Percentiles rank a stretch among this genome's conserved stretches.
Evolutionary conservation across 2,113 vertebrate genomes (phyloP).

Genomic region (Ranitomeya imitator): DNA sequence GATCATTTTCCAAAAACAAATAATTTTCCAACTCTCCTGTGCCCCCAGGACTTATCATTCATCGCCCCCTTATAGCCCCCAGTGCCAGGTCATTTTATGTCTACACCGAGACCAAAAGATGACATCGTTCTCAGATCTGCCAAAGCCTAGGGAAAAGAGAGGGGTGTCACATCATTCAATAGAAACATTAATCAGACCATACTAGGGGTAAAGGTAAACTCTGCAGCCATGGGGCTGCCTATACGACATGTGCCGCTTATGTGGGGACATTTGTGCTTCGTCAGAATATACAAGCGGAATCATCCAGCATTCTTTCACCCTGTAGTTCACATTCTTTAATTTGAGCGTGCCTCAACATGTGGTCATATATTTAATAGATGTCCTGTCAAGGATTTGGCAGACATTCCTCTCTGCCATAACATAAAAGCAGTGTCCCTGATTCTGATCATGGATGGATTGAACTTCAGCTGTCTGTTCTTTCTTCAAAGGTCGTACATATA

Average conservation of each 20-base stretch:
- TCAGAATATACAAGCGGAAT: neutral
- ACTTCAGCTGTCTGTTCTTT: neutral
- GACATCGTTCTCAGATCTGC: neutral
- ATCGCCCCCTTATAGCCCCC: neutral
- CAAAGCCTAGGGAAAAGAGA: neutral
- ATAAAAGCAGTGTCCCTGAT: slow-evolving; percentile 8
- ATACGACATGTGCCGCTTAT: neutral
- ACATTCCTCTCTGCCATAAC: neutral
- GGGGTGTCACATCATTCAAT: slow-evolving; percentile 1
- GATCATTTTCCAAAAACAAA: neutral
- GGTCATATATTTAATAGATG: slow-evolving; percentile 18
- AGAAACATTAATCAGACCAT: slow-evolving; percentile 1
- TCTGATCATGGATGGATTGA: slow-evolving; percentile 1
- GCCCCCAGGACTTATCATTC: slow-evolving; percentile 14
- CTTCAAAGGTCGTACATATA: neutral
- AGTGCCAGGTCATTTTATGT: neutral
- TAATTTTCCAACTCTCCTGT: neutral
- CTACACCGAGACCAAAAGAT: neutral
- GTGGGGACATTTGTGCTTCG: neutral
- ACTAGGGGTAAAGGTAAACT: neutral
- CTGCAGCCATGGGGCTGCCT: neutral
- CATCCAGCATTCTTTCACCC: neutral
- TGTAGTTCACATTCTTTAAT: neutral
- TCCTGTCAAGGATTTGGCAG: slow-evolving; percentile 13
- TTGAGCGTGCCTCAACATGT: slow-evolving; percentile 22